Evolutionary conservation across 2,113 vertebrate genomes (phyloP).

Genomic region (Alligator sinensis): DNA sequence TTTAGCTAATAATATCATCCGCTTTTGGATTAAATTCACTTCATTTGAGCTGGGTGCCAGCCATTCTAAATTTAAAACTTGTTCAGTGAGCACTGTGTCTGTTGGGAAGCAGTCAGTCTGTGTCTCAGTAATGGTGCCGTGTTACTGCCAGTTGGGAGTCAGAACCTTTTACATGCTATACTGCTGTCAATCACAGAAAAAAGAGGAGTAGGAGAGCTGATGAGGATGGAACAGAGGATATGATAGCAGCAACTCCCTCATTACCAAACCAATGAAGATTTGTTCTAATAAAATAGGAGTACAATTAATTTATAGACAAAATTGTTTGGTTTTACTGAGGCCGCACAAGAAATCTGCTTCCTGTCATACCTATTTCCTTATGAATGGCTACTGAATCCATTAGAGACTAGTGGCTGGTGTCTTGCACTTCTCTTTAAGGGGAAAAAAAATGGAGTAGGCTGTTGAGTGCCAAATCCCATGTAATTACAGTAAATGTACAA

Average conservation of each 20-base stretch:
- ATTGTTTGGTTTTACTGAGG: constrained; percentile 1
- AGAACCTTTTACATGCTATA: background rate
- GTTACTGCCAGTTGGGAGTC: background rate
- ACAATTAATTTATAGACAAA: constrained; percentile 38
- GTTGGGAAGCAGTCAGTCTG: background rate
- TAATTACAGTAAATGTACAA: background rate
- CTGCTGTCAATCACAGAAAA: background rate
- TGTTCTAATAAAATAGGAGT: constrained; percentile 32
- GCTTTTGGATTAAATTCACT: constrained; percentile 44
- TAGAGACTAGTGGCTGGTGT: background rate
- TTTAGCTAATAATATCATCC: constrained; percentile 35
- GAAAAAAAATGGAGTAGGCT: background rate
- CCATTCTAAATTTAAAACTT: constrained; percentile 37
- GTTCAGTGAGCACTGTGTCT: background rate
- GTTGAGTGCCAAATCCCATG: background rate
- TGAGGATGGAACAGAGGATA: background rate
- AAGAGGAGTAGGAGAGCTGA: background rate
- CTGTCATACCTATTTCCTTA: background rate
- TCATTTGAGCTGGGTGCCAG: constrained; percentile 1
- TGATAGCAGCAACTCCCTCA: background rate
- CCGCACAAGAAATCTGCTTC: constrained; percentile 25
- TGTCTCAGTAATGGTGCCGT: constrained; percentile 32
- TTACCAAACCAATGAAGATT: constrained; percentile 26
- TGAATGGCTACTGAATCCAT: background rate
- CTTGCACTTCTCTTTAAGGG: background rate